Percentiles rank a stretch among this genome's conserved stretches.
These are phyloP conservation scores for Caenorhabditis becei DNA, from an alignment of 2,888 invertebrate species.

Conservation along the genomic window DNA sequence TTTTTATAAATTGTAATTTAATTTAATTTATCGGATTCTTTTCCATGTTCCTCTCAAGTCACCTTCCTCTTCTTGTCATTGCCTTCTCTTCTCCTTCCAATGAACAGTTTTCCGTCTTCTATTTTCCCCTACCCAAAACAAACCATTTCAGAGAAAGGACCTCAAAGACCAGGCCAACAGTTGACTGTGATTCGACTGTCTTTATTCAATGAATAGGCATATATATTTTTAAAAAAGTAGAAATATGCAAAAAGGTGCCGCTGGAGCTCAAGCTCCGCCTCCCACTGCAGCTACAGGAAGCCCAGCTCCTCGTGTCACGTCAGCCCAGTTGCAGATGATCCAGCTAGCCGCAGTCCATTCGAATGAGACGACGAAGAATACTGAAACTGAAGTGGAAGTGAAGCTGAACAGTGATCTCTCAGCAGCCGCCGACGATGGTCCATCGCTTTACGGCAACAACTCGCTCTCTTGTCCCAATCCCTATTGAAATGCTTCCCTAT, in stretches of 20 bases:
- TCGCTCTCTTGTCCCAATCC: too few relatives aligned
- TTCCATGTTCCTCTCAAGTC: background rate
- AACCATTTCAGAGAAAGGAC: background rate
- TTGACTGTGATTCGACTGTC: conserved; percentile 70
- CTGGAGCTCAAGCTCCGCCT: too few relatives aligned
- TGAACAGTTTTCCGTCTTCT: conserved; percentile 7
- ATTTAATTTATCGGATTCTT: too few relatives aligned
- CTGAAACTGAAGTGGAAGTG: background rate
- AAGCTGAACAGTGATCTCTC: background rate
- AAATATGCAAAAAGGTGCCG: too few relatives aligned
- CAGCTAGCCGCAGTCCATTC: conserved; percentile 44
- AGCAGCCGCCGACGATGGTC: background rate
- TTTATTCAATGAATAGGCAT: too few relatives aligned
- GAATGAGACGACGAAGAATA: background rate
- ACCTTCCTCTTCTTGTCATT: conserved; percentile 33
- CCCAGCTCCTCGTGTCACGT: conserved; percentile 85
- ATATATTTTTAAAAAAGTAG: too few relatives aligned
- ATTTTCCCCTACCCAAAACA: background rate
- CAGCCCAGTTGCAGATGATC: conserved; percentile 87
- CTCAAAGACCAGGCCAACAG: conserved; percentile 64
- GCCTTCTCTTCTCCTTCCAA: conserved; percentile 8
- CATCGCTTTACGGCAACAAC: background rate
- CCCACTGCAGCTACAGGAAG: background rate
- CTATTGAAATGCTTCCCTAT: too few relatives aligned
- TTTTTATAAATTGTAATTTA: conserved; percentile 33